These are phyloP conservation scores for Porites evermanni DNA, from an alignment of 92 coral and sea anemone genomes.

Conservation along the genomic window DNA sequence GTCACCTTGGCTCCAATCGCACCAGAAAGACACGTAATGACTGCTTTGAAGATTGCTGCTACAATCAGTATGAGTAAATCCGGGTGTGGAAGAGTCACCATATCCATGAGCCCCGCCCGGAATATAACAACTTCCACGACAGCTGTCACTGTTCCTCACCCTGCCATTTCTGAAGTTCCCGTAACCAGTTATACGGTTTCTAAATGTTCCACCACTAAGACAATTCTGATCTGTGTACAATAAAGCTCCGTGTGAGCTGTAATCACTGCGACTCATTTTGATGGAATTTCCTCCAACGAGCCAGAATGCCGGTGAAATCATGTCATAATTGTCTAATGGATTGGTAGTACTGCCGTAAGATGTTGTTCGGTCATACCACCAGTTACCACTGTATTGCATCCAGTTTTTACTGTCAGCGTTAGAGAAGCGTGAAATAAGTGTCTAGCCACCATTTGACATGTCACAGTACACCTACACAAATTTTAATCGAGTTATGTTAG, in stretches of 20 bases:
- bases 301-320: conserved; percentile 21
- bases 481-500: too few relatives aligned
- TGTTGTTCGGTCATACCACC: conserved; percentile 77
- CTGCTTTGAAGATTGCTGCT: conserved; percentile 50
- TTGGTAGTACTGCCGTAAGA: conserved; percentile 57
- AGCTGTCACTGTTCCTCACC: too few relatives aligned
- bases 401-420: conserved; percentile 73
- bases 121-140: too few relatives aligned
- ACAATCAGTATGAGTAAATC: conserved; percentile 6
- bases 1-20: conserved; percentile 63
- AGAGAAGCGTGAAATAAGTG: conserved; percentile 72
- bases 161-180: too few relatives aligned
- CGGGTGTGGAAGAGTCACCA: too few relatives aligned
- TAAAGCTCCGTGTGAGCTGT: too few relatives aligned
- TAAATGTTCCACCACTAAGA: too few relatives aligned
- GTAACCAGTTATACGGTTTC: too few relatives aligned
- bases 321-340: conserved; percentile 69
- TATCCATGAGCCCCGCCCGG: too few relatives aligned
- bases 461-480: conserved; percentile 51
- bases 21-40: conserved; percentile 71
- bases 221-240: too few relatives aligned
- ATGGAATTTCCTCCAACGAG: conserved; percentile 8
- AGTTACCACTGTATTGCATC: conserved; percentile 67
- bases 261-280: too few relatives aligned
- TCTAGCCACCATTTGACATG: conserved; percentile 69